phyloP scores from a whole-genome alignment of 1,140 invertebrate genomes.

The Caerostris darwini region DNA sequence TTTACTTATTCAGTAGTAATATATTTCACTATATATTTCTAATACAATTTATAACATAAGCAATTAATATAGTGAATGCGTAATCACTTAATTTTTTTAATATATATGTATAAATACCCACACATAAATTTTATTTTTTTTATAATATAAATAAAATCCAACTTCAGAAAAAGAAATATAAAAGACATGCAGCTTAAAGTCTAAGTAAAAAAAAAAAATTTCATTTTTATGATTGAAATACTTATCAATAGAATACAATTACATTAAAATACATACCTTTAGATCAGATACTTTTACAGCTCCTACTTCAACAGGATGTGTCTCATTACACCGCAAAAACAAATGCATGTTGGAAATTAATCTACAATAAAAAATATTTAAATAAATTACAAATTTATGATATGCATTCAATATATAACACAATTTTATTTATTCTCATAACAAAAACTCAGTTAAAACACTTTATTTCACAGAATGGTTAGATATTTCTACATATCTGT shows the following conservation, averaged over 20 bases:
- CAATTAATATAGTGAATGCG: no score
- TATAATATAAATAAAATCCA: background rate
- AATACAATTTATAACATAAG: no score
- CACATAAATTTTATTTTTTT: no score
- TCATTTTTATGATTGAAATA: background rate
- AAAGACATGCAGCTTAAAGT: no score
- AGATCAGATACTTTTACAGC: conserved; percentile 58
- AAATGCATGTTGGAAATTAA: background rate
- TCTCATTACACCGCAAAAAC: conserved; percentile 57
- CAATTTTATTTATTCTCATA: background rate
- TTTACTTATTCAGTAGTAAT: no score
- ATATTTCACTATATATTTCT: no score
- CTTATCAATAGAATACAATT: background rate
- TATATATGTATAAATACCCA: no score
- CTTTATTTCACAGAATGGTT: background rate
- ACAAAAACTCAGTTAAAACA: background rate
- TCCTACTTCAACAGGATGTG: conserved; percentile 39
- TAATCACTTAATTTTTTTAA: no score
- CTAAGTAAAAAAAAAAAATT: no score
- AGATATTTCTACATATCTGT: background rate
- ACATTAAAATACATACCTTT: conserved; percentile 47
- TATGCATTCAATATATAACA: background rate
- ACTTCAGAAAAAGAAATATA: no score
- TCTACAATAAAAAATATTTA: background rate
- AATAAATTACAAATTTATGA: background rate